These are phyloP conservation scores for Lamellibrachia satsuma DNA, from an alignment of 2,888 invertebrate genomes.

Conservation along the genomic window DNA sequence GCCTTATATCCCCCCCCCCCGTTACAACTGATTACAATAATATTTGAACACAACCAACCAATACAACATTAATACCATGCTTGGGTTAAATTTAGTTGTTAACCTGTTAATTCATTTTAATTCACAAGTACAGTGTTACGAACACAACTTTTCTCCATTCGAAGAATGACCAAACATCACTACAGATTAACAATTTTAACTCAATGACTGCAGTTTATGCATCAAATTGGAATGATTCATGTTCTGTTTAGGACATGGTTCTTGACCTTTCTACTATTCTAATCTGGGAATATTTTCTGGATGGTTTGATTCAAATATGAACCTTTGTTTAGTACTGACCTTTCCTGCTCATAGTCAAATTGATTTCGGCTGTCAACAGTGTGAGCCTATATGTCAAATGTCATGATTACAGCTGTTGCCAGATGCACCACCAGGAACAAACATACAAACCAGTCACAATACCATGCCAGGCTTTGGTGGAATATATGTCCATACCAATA, in stretches of 20 bases:
- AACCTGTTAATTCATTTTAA: not conserved
- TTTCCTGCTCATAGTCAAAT: constrained; percentile 22
- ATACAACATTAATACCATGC: too few species aligned
- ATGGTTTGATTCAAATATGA: constrained; percentile 19
- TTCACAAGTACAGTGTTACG: not conserved
- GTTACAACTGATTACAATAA: too few species aligned
- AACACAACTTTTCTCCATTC: not conserved
- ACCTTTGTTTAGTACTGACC: constrained; percentile 21
- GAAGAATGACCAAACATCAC: not conserved
- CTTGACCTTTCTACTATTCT: constrained; percentile 8
- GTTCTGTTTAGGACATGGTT: constrained; percentile 20
- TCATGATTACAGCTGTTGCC: constrained; percentile 23
- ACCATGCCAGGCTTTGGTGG: not conserved
- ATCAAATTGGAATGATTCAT: constrained; percentile 17
- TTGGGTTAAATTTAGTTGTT: not conserved
- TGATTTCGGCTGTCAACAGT: not conserved
- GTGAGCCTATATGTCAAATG: not conserved
- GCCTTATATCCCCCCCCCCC: too few species aligned
- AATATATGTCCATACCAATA: too few species aligned
- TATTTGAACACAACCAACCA: too few species aligned
- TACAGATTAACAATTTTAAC: not conserved
- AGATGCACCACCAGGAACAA: constrained; percentile 13
- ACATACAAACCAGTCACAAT: not conserved
- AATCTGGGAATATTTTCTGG: not conserved
- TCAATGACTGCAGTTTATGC: constrained; percentile 17